Base-by-base conservation (phyloP, 2,888 invertebrate species). In the Gisinianus flammeolus region DNA sequence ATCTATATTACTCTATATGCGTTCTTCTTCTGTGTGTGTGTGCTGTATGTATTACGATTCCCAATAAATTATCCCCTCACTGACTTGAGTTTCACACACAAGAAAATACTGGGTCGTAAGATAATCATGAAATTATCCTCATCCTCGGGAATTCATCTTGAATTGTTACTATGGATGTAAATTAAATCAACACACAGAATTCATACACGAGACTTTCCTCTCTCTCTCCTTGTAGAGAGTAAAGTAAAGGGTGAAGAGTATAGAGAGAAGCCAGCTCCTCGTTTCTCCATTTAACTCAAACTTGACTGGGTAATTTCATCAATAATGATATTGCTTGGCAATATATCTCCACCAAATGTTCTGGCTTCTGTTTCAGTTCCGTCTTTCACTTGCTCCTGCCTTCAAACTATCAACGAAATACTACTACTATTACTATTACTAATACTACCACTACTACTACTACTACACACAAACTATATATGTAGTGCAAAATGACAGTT, bases 51-150 rank as follows among this genome's bases (percentile, higher is more conserved):
- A 33, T 31, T 33, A 72, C 35, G 19, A 33, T 64, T n/a, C n/a
- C 58, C 26, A 30, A 69, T 69, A 73, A 73, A 73, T 73, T 73
- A 73, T 73, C 35, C 24, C 6, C 24, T 62, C 24, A 10, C 62
- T 33, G 31, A 64, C 58, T 73, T 64, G 64, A 35, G 24, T 64
- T 64, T 35, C 52, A 56, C 31, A 52, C 24, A 5, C 58, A n/a
- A 66, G 62, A 64, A 73, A 73, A 73, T 73, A 73, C 33, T 56
- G 52, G 71, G 30, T 52, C 33, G 56, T 54, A 56, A 58, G 56
- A 54, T 71, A 56, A 71, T 71, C 71, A 52, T 71, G 71, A 71
- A 71, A 71, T 54, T 71, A 52, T 71, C 71, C 71, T 52, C 71
- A 52, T 71, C 71, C 71, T 52, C 71, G 26, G 56, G 58, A 71